Base-by-base conservation (phyloP, 2,113 vertebrate genomes). In the Oophaga pumilio region DNA sequence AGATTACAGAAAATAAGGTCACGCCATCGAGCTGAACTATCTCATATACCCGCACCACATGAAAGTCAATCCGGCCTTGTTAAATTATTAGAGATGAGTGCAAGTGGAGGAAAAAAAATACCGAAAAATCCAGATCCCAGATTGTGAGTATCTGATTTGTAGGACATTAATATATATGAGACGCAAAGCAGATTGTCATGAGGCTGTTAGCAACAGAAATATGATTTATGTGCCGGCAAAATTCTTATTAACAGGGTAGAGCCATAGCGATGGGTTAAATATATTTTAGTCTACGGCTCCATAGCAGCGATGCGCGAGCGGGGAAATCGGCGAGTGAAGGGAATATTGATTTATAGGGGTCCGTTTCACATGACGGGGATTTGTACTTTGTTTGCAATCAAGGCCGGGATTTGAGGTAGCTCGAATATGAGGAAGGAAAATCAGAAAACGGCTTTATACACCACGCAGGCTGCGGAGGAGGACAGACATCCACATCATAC, bases 81-180 rank as follows among this genome's bases (percentile, higher is more conserved):
- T 66, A 68, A 68, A 68, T 84, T 56, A 52, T 13, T 43, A 71
- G 64, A 52, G 50, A 84, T 57, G 66, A 57, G 76, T 78, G 62
- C 49, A 26, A 24, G 49, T 5, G 9, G 33, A 43, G 5, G 5
- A 43, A 43, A 33, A 57, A 33, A 84, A 24, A 57, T 73, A 33
- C 28, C 10, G 82, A 50, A n/a, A 71, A 14, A 66, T 71, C 24
- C 49, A 22, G 66, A 50, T 33, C n/a, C 66, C 52, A 20, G 49
- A 73, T 73, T 73, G 18, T 13, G 49, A 84, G 64, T 8, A 84
- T 71, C 66, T 84, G 64, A 84, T 84, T 71, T 71, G 64, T 26
- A 69, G 82, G 28, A 20, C 82, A 84, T 84, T 84, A 82, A 82
- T 82, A 82, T 71, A 84, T 84, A 84, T 69, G 66, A 68, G 82